Evolutionary conservation across 2,888 invertebrate genomes (phyloP), one percentile per base, ranked within the genome.

Genomic region (Leptinotarsa tumamoca): DNA sequence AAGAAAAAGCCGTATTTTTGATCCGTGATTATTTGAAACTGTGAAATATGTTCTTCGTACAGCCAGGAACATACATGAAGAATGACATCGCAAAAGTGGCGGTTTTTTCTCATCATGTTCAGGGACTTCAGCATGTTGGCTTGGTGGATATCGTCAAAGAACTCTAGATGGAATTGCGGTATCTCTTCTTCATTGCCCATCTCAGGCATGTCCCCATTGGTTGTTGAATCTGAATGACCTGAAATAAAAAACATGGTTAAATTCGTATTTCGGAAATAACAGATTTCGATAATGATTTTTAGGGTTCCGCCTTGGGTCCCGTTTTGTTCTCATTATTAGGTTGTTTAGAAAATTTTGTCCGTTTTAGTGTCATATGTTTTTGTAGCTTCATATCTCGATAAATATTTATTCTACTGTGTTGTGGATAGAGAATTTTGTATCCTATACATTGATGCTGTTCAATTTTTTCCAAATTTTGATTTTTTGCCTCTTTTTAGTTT

Each of bases 61-160:
- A 84, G 85, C 79, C 85, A 85, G 88, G 90, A 90, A 90, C 91
- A 91, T 86, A 95, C 95, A 87, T 95, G 93, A 84, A 96, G 90
- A 85, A 94, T 91, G 83, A 95, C 95, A 90, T 96, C 96, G 90
- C 95, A 96, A 89, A 96, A 95, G 87, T 96, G 94, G 75, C 94
- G 92, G 87, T 95, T 94, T 89, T 94, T 94, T 84, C 95, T 91
- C 92, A 96, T 92, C 89, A 92, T 94, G 89, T 94, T 94, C 81
- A 96, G 91, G 54, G 93, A 91, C 72, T 90, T 88, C 78, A 95
- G 90, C 81, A 92, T 92, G 81, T 91, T 90, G 80, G 90, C 89
- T 79, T 92, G 92, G 85, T 92, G 91, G 67, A 87, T 89, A 58
- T 90, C 90, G 87, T 93, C 93, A 75, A 87, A 86, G 87, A 91